Conservation (phyloP, 2,888 invertebrate genomes). For the Athalia cordata region DNA sequence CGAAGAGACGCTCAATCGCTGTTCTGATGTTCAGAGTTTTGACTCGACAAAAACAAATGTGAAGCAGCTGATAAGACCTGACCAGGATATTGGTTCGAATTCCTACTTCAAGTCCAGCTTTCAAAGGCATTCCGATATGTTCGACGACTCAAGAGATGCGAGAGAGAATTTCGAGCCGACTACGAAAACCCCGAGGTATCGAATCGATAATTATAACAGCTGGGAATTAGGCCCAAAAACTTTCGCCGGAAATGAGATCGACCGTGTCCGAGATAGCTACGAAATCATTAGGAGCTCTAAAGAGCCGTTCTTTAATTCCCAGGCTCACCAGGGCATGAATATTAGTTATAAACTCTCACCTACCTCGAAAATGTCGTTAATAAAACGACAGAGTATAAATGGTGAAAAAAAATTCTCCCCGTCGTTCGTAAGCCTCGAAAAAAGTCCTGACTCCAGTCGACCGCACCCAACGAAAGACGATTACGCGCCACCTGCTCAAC, state of each 20-base stretch:
- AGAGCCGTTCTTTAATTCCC: neutral
- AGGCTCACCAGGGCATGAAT: too few relatives aligned
- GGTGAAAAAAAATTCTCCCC: neutral
- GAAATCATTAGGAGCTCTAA: neutral
- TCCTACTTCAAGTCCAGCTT: constrained; percentile 30
- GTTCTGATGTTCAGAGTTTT: constrained; percentile 4
- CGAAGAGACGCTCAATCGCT: neutral
- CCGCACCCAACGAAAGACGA: neutral
- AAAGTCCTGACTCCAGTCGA: neutral
- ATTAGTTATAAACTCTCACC: too few relatives aligned
- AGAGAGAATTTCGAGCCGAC: neutral
- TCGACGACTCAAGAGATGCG: neutral
- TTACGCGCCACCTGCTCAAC: too few relatives aligned
- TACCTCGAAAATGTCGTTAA: too few relatives aligned
- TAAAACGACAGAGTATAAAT: neutral
- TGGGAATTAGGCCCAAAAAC: neutral
- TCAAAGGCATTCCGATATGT: constrained; percentile 22
- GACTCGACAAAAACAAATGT: neutral
- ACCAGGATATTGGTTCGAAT: neutral
- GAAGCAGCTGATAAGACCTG: neutral
- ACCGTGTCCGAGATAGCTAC: neutral
- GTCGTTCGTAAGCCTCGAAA: neutral
- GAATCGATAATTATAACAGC: neutral
- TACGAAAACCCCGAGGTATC: neutral
- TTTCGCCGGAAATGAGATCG: neutral